Evolutionary conservation across 2,888 invertebrate genomes (phyloP).

Genomic region (Cataglyphis rosenhaueri): DNA sequence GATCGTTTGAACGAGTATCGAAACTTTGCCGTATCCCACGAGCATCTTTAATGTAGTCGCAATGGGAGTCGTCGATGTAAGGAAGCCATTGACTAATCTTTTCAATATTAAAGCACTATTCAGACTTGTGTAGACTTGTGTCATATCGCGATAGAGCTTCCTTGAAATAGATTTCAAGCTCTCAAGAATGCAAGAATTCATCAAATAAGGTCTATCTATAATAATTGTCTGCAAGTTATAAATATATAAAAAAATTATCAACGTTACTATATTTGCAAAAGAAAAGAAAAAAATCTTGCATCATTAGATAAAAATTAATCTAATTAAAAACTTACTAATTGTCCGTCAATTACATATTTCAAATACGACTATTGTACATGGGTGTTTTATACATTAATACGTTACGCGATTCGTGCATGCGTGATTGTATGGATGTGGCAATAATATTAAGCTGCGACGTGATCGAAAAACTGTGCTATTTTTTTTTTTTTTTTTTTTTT

Average conservation of each 20-base stretch:
- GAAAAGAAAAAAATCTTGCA: neutral
- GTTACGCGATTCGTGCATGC: neutral
- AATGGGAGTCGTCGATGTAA: constrained; percentile 8
- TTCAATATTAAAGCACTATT: constrained; percentile 29
- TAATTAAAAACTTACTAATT: neutral
- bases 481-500: neutral
- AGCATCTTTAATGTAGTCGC: constrained; percentile 46
- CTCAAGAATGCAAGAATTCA: neutral
- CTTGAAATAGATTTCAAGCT: neutral
- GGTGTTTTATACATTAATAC: neutral
- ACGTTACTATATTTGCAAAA: neutral
- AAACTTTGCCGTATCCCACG: constrained; percentile 48
- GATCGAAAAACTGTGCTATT: constrained; percentile 37
- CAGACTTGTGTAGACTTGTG: neutral
- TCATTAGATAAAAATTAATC: neutral
- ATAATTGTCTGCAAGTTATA: neutral
- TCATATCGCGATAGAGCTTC: neutral
- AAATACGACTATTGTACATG: neutral
- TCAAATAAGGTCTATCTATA: neutral
- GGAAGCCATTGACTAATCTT: constrained; percentile 10
- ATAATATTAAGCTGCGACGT: constrained; percentile 38
- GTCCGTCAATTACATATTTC: neutral
- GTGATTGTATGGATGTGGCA: neutral
- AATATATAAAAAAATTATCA: neutral
- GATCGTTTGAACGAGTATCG: constrained; percentile 44